Evolutionary conservation across 2,113 vertebrate species (phyloP).

Genomic region (Myotis yumanensis): DNA sequence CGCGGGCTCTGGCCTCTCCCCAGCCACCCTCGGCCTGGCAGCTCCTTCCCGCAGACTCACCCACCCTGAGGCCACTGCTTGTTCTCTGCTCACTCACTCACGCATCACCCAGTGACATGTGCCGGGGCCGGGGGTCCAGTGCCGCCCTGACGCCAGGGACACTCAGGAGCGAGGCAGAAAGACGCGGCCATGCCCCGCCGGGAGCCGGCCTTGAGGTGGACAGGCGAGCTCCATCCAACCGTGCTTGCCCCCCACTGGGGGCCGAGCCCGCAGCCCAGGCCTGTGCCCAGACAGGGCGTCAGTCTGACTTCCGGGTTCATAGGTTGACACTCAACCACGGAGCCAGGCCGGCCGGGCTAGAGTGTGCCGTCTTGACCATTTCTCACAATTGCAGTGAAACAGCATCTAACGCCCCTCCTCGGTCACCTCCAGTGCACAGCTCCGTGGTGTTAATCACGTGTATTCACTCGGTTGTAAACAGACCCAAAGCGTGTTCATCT

Average conservation of each 20-base stretch:
- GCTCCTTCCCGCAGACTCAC: not conserved
- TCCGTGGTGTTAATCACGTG: too few species aligned
- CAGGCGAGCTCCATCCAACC: accelerated
- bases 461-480: not conserved
- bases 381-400: not conserved
- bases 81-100: not conserved
- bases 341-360: not conserved
- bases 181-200: not conserved
- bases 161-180: not conserved
- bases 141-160: not conserved
- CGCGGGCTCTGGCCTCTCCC: not conserved
- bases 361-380: not conserved
- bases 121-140: not conserved
- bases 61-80: not conserved
- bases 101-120: not conserved
- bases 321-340: too few species aligned
- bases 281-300: too few species aligned
- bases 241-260: too few species aligned
- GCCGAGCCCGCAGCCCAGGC: too few species aligned
- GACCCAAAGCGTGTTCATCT: not conserved
- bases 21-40: too few species aligned
- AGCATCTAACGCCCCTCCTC: not conserved
- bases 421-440: not conserved
- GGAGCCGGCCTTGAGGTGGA: not conserved
- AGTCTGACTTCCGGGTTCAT: too few species aligned